Percentiles rank a stretch among this genome's conserved stretches.
These are phyloP conservation scores for Microcebus jonahi DNA, from an alignment of 2,113 vertebrate species.

Conservation along the genomic window DNA sequence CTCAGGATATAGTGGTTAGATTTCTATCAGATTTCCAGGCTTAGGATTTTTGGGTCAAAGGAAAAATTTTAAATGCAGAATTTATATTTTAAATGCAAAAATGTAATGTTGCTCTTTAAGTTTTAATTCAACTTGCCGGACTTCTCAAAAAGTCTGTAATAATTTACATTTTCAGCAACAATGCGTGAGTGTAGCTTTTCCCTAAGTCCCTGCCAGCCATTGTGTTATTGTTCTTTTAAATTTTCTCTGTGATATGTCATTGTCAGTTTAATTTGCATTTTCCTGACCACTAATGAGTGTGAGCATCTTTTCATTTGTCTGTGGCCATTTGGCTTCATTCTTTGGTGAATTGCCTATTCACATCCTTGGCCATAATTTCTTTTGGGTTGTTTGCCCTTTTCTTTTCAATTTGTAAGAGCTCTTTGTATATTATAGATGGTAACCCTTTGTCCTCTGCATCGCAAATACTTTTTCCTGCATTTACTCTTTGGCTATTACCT, in stretches of 20 bases:
- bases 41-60: not conserved
- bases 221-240: not conserved
- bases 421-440: conserved; percentile 56
- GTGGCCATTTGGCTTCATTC: conserved; percentile 52
- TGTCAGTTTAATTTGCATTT: conserved; percentile 65
- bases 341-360: conserved; percentile 71
- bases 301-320: conserved; percentile 68
- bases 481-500: not conserved
- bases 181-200: not conserved
- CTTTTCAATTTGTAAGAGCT: conserved; percentile 67
- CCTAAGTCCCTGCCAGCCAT: not conserved
- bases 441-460: conserved; percentile 26
- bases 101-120: not conserved
- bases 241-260: conserved; percentile 3
- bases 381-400: conserved; percentile 63
- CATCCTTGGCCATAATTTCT: conserved; percentile 67
- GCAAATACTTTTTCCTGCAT: not conserved
- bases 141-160: not conserved
- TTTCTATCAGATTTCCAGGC: not conserved
- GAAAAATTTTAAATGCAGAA: not conserved
- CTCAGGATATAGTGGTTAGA: not conserved
- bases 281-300: conserved; percentile 51
- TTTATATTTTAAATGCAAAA: not conserved
- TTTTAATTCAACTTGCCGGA: not conserved
- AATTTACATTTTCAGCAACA: not conserved